These are phyloP conservation scores for Microctonus aethiopoides DNA, from an alignment of 2,888 invertebrate genomes.

Conservation along the genomic window DNA sequence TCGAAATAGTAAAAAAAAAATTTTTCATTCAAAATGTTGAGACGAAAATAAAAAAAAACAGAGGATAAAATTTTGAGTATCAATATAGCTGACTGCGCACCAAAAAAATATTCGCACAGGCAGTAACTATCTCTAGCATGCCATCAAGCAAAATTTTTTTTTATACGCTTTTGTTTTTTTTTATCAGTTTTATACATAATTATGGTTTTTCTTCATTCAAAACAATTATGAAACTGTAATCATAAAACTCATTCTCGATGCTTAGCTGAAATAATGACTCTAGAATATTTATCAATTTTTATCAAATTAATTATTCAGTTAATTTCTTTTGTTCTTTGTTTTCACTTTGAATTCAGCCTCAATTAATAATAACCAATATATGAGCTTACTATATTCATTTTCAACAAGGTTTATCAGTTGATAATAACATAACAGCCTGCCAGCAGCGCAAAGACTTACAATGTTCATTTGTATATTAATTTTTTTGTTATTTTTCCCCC, in stretches of 20 bases:
- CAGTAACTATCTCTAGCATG: conserved; percentile 19
- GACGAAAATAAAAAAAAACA: background rate
- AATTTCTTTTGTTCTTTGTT: conserved; percentile 13
- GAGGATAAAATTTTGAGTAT: conserved; percentile 7
- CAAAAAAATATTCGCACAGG: conserved; percentile 29
- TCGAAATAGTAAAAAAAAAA: background rate
- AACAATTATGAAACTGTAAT: conserved; percentile 45
- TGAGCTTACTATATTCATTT: conserved; percentile 62
- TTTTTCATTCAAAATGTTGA: background rate
- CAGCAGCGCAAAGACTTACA: conserved; percentile 62
- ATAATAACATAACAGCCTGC: conserved; percentile 66
- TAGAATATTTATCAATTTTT: conserved; percentile 1
- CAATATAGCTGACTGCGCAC: conserved; percentile 19
- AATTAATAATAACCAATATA: conserved; percentile 54
- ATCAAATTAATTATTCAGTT: conserved; percentile 11
- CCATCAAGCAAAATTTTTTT: conserved; percentile 25
- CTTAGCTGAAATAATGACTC: conserved; percentile 53
- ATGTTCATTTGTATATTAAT: conserved; percentile 46
- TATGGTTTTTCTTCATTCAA: conserved; percentile 50
- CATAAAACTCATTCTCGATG: conserved; percentile 55
- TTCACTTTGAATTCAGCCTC: conserved; percentile 8
- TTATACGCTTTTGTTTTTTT: conserved; percentile 1
- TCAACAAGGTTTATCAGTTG: conserved; percentile 64
- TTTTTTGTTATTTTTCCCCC: conserved; percentile 25
- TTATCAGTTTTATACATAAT: conserved; percentile 34